A percentile compares a stretch with the other conserved stretches of the same genome.
Evolutionary conservation across 2,113 vertebrate genomes (phyloP).

Genomic region (Muntiacus muntjak): DNA sequence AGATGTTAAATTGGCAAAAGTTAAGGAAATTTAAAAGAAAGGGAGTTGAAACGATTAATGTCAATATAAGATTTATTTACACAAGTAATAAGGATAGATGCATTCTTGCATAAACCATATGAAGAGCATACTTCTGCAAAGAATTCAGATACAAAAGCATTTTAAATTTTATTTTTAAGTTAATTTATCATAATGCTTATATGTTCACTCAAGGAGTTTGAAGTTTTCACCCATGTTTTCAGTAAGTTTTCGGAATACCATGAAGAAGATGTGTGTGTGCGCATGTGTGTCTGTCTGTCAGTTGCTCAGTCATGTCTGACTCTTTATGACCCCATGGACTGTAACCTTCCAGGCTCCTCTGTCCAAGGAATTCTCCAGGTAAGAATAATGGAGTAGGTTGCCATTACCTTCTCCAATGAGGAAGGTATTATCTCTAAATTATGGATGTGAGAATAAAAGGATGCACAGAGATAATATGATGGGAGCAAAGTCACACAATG

Average conservation of each 20-base stretch:
- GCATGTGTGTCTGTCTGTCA: not conserved
- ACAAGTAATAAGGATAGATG: not conserved
- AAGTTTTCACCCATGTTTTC: not conserved
- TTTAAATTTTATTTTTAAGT: slow-evolving; percentile 15
- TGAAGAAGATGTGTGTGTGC: not conserved
- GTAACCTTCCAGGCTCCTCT: not conserved
- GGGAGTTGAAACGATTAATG: not conserved
- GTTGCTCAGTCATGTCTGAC: not conserved
- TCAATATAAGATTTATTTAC: slow-evolving; percentile 29
- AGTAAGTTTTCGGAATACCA: not conserved
- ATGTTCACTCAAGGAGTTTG: not conserved
- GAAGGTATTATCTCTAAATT: not conserved
- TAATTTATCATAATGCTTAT: not conserved
- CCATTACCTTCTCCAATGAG: not conserved
- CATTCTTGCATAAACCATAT: not conserved
- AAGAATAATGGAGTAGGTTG: not conserved
- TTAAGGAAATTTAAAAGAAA: slow-evolving; percentile 25
- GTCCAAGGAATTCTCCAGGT: not conserved
- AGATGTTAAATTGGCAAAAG: slow-evolving; percentile 32
- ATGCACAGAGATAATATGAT: not conserved
- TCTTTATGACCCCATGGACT: not conserved
- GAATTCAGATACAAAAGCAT: not conserved
- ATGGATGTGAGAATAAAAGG: not conserved
- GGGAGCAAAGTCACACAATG: not conserved
- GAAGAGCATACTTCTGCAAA: not conserved